phyloP scores from a whole-genome alignment of 2,113 vertebrate genomes.

The Struthio camelus region DNA sequence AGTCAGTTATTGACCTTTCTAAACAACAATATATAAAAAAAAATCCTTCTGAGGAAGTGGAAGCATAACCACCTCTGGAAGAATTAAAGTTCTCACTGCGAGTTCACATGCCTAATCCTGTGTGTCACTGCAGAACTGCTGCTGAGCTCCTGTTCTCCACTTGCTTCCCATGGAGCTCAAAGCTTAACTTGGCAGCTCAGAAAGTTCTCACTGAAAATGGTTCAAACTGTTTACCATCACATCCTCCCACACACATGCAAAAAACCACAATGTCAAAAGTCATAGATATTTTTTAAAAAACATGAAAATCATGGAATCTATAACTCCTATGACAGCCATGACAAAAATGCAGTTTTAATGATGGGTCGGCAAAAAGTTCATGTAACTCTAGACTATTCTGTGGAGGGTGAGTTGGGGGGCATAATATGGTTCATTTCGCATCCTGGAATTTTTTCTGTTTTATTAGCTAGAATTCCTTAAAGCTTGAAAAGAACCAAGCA shows the following conservation, averaged over 20 bases:
- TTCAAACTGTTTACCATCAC: slow-evolving; percentile 41
- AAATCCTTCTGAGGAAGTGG: not conserved
- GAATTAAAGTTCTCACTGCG: slow-evolving; percentile 23
- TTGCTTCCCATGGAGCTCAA: slow-evolving; percentile 48
- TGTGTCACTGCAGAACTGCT: slow-evolving; percentile 43
- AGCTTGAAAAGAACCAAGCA: not conserved
- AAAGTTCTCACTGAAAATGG: slow-evolving; percentile 41
- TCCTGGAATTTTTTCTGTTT: not conserved
- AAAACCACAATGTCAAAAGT: slow-evolving; percentile 12
- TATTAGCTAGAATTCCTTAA: not conserved
- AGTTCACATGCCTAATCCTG: slow-evolving; percentile 10
- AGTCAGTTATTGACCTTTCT: not conserved
- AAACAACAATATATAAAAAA: not conserved
- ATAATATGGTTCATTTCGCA: not conserved
- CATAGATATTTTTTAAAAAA: not conserved
- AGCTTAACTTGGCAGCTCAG: slow-evolving; percentile 39
- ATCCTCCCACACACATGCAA: slow-evolving; percentile 27
- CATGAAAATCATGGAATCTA: not conserved
- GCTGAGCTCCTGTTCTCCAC: slow-evolving; percentile 32
- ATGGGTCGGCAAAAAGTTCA: not conserved
- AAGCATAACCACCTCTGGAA: not conserved
- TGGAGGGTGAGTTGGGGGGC: not conserved
- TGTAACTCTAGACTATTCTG: not conserved
- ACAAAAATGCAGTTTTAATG: slow-evolving; percentile 25
- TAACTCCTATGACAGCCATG: not conserved